phyloP scores from a whole-genome alignment of 2,113 vertebrate species.

The Poeciliopsis turrubarensis region DNA sequence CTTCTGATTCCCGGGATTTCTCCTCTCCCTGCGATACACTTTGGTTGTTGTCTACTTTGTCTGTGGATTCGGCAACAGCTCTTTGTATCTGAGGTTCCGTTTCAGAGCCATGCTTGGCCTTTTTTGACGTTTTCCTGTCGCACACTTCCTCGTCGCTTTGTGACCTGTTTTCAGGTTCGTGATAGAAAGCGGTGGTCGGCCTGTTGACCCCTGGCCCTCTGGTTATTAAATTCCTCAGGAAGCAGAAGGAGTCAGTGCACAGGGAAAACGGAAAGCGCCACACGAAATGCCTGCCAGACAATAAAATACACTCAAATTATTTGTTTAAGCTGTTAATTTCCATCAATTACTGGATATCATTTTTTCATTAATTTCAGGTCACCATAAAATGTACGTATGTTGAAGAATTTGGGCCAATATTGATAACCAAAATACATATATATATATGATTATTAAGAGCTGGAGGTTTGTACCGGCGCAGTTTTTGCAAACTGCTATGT shows the following conservation, averaged over 20 bases:
- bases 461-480: not conserved
- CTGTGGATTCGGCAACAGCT: not conserved
- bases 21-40: not conserved
- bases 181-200: constrained; percentile 76
- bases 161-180: constrained; percentile 67
- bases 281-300: constrained; percentile 84
- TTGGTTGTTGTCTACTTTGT: not conserved
- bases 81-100: not conserved
- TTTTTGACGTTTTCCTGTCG: constrained; percentile 12
- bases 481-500: not conserved
- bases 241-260: constrained; percentile 86
- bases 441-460: not conserved
- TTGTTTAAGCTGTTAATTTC: not conserved
- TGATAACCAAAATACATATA: no score
- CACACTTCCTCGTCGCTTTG: not conserved
- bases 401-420: no score
- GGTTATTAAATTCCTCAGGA: constrained; percentile 79
- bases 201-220: constrained; percentile 66
- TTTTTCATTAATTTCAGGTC: not conserved
- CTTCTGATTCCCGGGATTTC: not conserved
- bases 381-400: not conserved
- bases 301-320: not conserved
- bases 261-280: constrained; percentile 89
- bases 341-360: no score
- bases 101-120: not conserved